phyloP scores from a whole-genome alignment of 2,888 invertebrate genomes.

The Daptonema setosum region DNA sequence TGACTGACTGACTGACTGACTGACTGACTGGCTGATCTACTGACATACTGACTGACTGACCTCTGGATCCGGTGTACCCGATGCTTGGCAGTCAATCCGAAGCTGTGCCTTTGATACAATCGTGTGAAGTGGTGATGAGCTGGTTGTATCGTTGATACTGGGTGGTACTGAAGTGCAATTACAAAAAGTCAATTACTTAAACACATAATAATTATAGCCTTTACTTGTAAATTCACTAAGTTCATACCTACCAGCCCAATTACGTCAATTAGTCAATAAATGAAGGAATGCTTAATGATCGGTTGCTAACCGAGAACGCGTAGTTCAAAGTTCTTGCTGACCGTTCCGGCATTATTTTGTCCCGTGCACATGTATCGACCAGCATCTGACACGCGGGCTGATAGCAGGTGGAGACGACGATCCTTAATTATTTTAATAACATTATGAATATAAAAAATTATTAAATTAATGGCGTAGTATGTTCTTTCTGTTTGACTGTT shows the following conservation, averaged over 20 bases:
- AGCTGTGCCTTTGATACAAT: constrained; percentile 14
- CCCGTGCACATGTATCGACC: constrained; percentile 7
- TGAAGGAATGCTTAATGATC: no score
- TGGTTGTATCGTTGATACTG: constrained; percentile 16
- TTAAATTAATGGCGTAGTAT: no score
- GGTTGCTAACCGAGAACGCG: constrained; percentile 15
- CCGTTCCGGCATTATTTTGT: constrained; percentile 18
- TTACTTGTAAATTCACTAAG: neutral
- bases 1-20: neutral
- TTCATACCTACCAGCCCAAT: no score
- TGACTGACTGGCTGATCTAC: neutral
- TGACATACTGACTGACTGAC: constrained; percentile 10
- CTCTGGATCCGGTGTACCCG: constrained; percentile 30
- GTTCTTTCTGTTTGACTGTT: no score
- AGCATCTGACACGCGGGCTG: constrained; percentile 13
- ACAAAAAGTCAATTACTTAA: neutral
- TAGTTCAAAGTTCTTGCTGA: constrained; percentile 18
- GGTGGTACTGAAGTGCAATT: constrained; percentile 13
- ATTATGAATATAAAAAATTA: neutral
- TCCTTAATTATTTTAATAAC: constrained; percentile 10
- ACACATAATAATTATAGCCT: neutral
- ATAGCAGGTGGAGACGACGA: constrained; percentile 15
- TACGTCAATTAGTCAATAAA: no score
- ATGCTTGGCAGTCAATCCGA: constrained; percentile 28
- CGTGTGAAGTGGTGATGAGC: constrained; percentile 15